phyloP scores from a whole-genome alignment of 2,113 vertebrate genomes.

The Montifringilla adamsi region DNA sequence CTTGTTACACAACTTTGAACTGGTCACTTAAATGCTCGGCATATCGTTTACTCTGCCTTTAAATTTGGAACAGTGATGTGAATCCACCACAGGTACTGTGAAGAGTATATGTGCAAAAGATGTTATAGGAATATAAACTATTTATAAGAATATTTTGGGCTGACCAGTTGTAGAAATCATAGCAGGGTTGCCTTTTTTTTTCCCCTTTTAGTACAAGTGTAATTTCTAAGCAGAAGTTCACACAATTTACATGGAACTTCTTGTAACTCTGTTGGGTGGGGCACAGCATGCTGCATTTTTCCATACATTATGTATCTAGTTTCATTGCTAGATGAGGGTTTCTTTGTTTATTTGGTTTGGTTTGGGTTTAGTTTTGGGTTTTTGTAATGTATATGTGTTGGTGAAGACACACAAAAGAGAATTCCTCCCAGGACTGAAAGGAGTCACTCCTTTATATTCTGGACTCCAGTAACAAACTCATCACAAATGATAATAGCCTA shows the following conservation, averaged over 20 bases:
- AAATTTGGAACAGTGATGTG: not conserved
- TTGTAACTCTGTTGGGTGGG: not conserved
- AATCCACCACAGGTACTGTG: not conserved
- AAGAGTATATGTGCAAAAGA: not conserved
- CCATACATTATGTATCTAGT: not conserved
- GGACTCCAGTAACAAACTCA: not conserved
- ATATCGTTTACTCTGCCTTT: not conserved
- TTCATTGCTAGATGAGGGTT: not conserved
- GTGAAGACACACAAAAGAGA: not conserved
- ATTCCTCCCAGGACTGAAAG: not conserved
- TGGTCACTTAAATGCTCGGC: not conserved
- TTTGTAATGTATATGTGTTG: not conserved
- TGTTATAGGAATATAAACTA: not conserved
- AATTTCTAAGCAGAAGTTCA: not conserved
- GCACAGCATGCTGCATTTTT: not conserved
- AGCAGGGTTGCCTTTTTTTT: fast-evolving
- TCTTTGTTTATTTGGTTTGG: not conserved
- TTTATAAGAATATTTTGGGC: not conserved
- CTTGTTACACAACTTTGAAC: not conserved
- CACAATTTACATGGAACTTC: not conserved
- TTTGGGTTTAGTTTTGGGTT: not conserved
- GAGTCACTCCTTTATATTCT: not conserved
- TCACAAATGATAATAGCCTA: not conserved
- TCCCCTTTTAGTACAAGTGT: not conserved
- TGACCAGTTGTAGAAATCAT: not conserved